Conservation (phyloP, 1,140 invertebrate genomes). For the Cydia splendana region DNA sequence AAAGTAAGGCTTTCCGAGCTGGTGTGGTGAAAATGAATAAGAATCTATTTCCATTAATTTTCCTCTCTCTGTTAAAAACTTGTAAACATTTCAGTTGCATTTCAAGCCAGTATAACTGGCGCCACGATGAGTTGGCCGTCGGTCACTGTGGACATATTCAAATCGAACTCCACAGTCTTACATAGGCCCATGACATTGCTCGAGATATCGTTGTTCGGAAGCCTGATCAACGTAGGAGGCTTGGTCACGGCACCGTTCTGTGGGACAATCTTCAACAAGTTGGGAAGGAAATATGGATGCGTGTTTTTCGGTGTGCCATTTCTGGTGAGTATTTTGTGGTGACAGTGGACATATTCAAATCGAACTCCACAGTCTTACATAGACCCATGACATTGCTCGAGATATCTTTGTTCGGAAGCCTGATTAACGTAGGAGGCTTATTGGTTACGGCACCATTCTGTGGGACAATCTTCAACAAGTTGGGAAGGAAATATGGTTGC, state of each 20-base stretch:
- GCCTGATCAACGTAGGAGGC: slow-evolving; percentile 56
- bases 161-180: not conserved
- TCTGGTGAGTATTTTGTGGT: slow-evolving; percentile 49
- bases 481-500: slow-evolving; percentile 59
- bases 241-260: slow-evolving; percentile 49
- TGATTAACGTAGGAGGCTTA: slow-evolving; percentile 57
- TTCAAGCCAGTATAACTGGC: not conserved
- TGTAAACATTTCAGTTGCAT: not conserved
- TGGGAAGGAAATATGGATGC: slow-evolving; percentile 59
- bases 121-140: not conserved
- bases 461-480: slow-evolving; percentile 49
- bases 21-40: no score
- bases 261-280: slow-evolving; percentile 49
- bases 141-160: not conserved
- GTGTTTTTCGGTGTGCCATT: slow-evolving; percentile 55
- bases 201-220: slow-evolving; percentile 59
- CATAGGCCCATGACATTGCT: slow-evolving; percentile 53
- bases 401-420: slow-evolving; percentile 56
- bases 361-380: not conserved
- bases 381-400: slow-evolving; percentile 58
- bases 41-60: no score
- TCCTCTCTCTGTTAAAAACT: not conserved
- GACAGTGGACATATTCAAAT: not conserved
- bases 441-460: slow-evolving; percentile 52
- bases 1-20: no score